Base-by-base conservation (phyloP, 2,888 invertebrate species). In the Drosophila macrospina region DNA sequence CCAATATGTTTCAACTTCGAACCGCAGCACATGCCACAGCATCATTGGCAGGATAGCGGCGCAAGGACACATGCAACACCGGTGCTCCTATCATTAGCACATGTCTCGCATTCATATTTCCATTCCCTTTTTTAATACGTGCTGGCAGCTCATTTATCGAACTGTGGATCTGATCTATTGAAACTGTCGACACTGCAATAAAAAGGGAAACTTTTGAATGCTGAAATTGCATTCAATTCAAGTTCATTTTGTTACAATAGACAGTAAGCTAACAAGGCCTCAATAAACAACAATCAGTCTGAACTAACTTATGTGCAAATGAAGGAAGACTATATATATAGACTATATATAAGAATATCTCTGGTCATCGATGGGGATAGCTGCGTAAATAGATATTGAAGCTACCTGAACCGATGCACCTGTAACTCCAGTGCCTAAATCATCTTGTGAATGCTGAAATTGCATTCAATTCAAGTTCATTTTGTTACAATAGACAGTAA, bases 1-100 rank as follows among this genome's bases (percentile, higher is more conserved):
- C 73, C 89, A 83, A 83, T 83, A 89, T 89, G 88, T 85, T 87
- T 55, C 83, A 75, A 73, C 72, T 80, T 85, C 76, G 89, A 85
- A 54, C 45, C 51, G 36, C 26, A 69, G 69, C 84, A 87, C 89
- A 83, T 87, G 88, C 75, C 78, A 68, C 39, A 28, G 60, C 80
- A 70, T 61, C 61, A 42, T 48, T 68, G 69, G 39, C 59, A 56
- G 63, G 60, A 57, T 47, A 41, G 42, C 60, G 26, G 20, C 63
- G 50, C 13, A 66, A 55, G 59, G 69, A 60, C 50, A 52, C 30
- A 5, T 47, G 45, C 47, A 36, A 32, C 51, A 56, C 26, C 45
- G 26, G 28, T 7, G 44, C 13, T 55, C 42, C 4, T 44, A 34
- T 55, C 68, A 37, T 48, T 16, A 8, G 45, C 71, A 64, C 73